These are phyloP conservation scores for Lobophora halterata DNA, from an alignment of 2,888 invertebrate genomes.

Conservation along the genomic window DNA sequence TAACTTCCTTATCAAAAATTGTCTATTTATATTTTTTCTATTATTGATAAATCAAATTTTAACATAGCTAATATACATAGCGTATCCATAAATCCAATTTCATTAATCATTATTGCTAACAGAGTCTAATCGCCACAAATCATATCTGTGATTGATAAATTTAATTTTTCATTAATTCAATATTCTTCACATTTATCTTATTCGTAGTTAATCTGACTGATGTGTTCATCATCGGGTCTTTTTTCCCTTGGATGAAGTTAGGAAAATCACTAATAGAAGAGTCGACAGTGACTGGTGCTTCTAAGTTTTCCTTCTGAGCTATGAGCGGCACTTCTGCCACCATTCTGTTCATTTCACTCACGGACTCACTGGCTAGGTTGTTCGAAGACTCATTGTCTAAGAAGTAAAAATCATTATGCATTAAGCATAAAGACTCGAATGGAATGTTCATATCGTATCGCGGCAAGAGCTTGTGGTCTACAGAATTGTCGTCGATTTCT, in stretches of 20 bases:
- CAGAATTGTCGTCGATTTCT: constrained; percentile 74
- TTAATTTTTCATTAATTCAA: constrained; percentile 74
- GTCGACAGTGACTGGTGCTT: constrained; percentile 45
- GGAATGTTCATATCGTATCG: constrained; percentile 71
- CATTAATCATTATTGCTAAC: no score
- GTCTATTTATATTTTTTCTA: no score
- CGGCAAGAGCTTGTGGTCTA: constrained; percentile 67
- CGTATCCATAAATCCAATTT: no score
- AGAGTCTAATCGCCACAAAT: constrained; percentile 11
- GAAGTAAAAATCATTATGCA: constrained; percentile 73
- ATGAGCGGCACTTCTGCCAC: constrained; percentile 61
- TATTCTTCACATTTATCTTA: constrained; percentile 75
- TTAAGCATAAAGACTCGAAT: constrained; percentile 63
- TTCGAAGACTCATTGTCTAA: constrained; percentile 60
- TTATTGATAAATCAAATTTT: no score
- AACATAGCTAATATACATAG: no score
- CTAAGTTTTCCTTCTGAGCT: constrained; percentile 55
- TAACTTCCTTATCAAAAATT: no score
- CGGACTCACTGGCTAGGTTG: constrained; percentile 47
- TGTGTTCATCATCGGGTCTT: constrained; percentile 75
- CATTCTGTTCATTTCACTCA: constrained; percentile 60
- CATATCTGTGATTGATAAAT: neutral
- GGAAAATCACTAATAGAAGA: constrained; percentile 48
- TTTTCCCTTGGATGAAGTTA: constrained; percentile 64
- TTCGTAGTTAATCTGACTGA: constrained; percentile 63